These are phyloP conservation scores for Seladonia tumulorum DNA, from an alignment of 2,888 invertebrate genomes.

Conservation along the genomic window DNA sequence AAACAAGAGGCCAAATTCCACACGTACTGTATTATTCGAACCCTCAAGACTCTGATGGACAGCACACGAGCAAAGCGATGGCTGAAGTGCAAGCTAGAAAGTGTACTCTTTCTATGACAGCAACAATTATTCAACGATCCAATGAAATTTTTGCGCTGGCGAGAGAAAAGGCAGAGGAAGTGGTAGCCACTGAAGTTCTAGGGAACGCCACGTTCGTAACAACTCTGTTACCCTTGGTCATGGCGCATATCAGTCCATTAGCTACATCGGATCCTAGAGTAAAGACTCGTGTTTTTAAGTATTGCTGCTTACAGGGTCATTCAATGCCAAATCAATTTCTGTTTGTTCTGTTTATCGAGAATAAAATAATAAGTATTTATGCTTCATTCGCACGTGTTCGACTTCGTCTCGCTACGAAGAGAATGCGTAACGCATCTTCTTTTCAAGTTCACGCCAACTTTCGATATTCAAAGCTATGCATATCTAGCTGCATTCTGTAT, in stretches of 20 bases:
- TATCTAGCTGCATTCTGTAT: no score
- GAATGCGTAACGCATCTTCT: no score
- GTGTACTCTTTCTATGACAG: slow-evolving; percentile 91
- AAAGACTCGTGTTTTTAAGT: slow-evolving; percentile 63
- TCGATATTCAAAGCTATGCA: no score
- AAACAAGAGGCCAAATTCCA: slow-evolving; percentile 97
- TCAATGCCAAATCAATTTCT: background rate
- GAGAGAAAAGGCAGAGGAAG: slow-evolving; percentile 89
- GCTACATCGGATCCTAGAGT: slow-evolving; percentile 93
- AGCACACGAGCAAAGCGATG: slow-evolving; percentile 86
- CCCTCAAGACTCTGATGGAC: slow-evolving; percentile 87
- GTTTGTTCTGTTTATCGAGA: background rate
- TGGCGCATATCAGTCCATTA: slow-evolving; percentile 94
- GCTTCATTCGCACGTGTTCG: no score
- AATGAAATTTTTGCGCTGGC: slow-evolving; percentile 91
- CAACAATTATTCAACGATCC: slow-evolving; percentile 91
- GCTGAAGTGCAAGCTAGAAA: slow-evolving; percentile 88
- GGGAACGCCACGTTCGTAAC: slow-evolving; percentile 88
- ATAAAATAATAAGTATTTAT: no score
- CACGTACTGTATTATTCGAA: slow-evolving; percentile 95
- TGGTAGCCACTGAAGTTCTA: slow-evolving; percentile 86
- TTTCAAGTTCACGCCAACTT: no score
- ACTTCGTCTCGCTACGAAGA: no score
- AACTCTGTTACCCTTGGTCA: slow-evolving; percentile 92
- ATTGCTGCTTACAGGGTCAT: slow-evolving; percentile 8